These are phyloP conservation scores for Caracal caracal DNA, from an alignment of 2,113 vertebrate genomes.

Conservation along the genomic window DNA sequence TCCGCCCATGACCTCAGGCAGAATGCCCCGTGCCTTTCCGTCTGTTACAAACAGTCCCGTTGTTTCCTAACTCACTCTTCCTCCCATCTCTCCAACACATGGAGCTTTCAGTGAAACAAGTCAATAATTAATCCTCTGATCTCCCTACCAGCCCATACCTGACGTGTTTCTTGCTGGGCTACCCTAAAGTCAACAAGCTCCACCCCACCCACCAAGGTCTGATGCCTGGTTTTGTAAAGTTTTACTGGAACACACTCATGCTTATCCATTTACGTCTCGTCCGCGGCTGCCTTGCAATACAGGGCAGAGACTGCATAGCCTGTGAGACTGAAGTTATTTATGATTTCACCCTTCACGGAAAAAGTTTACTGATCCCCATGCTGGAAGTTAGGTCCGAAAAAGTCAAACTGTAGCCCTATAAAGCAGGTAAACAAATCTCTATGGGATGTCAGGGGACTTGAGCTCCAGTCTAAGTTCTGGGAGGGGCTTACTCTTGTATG, in stretches of 20 bases:
- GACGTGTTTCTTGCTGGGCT: not conserved
- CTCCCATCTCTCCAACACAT: not conserved
- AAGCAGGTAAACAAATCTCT: not conserved
- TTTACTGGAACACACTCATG: not conserved
- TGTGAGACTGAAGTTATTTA: not conserved
- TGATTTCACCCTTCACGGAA: not conserved
- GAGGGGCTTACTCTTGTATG: not conserved
- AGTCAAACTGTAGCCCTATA: not conserved
- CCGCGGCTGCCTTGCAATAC: not conserved
- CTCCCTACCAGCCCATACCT: not conserved
- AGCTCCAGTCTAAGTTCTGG: not conserved
- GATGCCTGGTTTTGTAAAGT: not conserved
- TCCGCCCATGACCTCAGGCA: not conserved
- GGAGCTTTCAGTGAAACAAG: not conserved
- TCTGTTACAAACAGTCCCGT: not conserved
- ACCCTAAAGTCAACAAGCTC: not conserved
- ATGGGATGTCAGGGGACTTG: not conserved
- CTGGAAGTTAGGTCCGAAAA: not conserved
- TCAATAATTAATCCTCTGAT: not conserved
- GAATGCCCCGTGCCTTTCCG: not conserved
- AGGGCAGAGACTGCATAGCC: not conserved
- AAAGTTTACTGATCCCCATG: not conserved
- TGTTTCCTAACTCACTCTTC: not conserved
- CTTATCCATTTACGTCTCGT: not conserved
- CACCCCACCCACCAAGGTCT: fast-evolving